Evolutionary conservation across 1,140 invertebrate species (phyloP).

Genomic region (Campoletis sonorensis): DNA sequence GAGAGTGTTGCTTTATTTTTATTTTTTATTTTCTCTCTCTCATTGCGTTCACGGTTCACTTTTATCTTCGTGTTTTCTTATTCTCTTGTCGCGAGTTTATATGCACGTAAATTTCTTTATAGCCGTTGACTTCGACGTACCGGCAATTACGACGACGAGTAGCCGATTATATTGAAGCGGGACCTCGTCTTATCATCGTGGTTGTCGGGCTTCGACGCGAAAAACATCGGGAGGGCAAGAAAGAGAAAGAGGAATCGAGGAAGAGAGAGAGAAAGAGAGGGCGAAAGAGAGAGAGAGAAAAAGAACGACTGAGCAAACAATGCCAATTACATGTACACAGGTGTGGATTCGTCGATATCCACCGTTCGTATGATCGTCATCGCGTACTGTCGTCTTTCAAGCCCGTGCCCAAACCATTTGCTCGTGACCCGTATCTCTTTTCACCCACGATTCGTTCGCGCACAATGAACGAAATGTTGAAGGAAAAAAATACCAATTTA

Average conservation of each 20-base stretch:
- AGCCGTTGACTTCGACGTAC: too few species aligned
- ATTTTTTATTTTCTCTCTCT: background rate
- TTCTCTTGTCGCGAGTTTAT: too few species aligned
- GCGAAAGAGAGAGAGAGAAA: slow-evolving; percentile 36
- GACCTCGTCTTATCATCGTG: too few species aligned
- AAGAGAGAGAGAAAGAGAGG: slow-evolving; percentile 41
- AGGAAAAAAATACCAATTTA: background rate
- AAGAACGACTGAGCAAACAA: slow-evolving; percentile 68
- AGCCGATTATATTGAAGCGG: too few species aligned
- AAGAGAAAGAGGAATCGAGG: background rate
- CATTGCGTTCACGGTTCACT: too few species aligned
- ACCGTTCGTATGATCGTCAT: slow-evolving; percentile 25
- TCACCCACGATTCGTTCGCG: background rate
- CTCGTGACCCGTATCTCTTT: background rate
- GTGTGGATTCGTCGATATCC: slow-evolving; percentile 61
- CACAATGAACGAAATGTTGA: background rate
- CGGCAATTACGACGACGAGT: too few species aligned
- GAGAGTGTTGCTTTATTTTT: background rate
- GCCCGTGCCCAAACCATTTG: background rate
- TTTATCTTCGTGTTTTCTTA: too few species aligned
- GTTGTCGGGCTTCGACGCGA: too few species aligned
- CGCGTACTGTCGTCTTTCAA: background rate
- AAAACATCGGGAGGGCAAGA: too few species aligned
- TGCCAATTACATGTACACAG: slow-evolving; percentile 71
- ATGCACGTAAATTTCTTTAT: too few species aligned